phyloP scores from a whole-genome alignment of 2,113 vertebrate species.

The Vulpes vulpes region DNA sequence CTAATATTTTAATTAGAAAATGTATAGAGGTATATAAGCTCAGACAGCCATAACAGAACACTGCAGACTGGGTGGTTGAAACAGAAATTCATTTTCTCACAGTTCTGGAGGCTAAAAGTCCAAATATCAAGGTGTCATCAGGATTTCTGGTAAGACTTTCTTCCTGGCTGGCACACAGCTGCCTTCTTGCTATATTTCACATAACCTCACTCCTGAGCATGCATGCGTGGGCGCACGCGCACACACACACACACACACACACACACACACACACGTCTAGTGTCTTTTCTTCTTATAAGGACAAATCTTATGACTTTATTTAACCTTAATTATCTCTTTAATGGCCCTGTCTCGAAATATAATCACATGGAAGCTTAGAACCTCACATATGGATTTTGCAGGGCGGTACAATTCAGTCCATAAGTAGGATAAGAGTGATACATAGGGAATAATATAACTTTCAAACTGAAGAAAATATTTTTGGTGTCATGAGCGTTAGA shows the following conservation, averaged over 20 bases:
- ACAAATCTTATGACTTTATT: neutral
- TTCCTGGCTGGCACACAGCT: neutral
- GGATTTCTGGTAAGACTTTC: neutral
- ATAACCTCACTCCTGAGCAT: neutral
- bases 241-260: neutral
- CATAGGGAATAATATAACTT: neutral
- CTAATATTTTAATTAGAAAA: neutral
- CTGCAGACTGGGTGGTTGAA: neutral
- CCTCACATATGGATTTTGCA: neutral
- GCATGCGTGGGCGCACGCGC: neutral
- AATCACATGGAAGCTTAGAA: neutral
- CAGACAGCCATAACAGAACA: neutral
- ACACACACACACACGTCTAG: neutral
- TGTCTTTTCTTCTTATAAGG: neutral
- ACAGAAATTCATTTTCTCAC: neutral
- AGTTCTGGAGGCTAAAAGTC: neutral
- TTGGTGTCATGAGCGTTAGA: neutral
- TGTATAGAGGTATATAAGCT: neutral
- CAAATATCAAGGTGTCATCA: neutral
- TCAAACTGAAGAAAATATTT: neutral
- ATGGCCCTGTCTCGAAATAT: neutral
- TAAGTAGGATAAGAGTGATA: neutral
- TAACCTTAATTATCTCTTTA: neutral
- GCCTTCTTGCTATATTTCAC: neutral
- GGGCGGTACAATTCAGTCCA: neutral